phyloP scores from a whole-genome alignment of 2,888 invertebrate species.

The Agonopterix subpropinquella region DNA sequence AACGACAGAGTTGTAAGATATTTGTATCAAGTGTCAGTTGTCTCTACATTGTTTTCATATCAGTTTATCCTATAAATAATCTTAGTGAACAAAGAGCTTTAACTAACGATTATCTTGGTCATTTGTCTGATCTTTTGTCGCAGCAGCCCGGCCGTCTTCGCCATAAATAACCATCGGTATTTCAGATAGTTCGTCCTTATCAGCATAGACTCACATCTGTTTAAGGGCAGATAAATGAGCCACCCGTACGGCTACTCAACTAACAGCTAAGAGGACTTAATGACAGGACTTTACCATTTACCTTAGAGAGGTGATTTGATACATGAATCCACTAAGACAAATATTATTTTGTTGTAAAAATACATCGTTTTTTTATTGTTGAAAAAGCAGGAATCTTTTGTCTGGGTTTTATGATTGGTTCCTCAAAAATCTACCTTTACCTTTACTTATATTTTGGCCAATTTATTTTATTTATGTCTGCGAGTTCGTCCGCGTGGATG shows the following conservation, averaged over 20 bases:
- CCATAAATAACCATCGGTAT: slow-evolving; percentile 69
- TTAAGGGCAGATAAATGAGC: slow-evolving; percentile 48
- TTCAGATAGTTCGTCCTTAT: slow-evolving; percentile 56
- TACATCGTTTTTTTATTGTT: background rate
- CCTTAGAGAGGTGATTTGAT: background rate
- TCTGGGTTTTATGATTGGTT: too few species aligned
- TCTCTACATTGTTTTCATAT: background rate
- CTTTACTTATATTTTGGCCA: too few species aligned
- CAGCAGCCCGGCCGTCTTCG: slow-evolving; percentile 37
- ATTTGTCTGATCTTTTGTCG: slow-evolving; percentile 70
- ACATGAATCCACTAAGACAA: background rate
- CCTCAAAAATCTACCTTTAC: too few species aligned
- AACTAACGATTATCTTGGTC: slow-evolving; percentile 58
- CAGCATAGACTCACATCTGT: slow-evolving; percentile 65
- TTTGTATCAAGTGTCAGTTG: too few species aligned
- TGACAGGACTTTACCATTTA: slow-evolving; percentile 19
- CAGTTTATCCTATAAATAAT: slow-evolving; percentile 14
- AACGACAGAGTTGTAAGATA: too few species aligned
- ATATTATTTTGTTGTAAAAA: background rate
- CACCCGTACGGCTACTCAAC: slow-evolving; percentile 53
- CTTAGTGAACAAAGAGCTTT: slow-evolving; percentile 21
- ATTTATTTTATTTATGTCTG: too few species aligned
- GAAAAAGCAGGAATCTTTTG: too few species aligned
- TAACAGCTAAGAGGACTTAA: slow-evolving; percentile 20
- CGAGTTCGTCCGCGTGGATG: too few species aligned